Evolutionary conservation across 1,140 invertebrate species (phyloP), one percentile per base, ranked within the genome.

Genomic region (Meteorus sp.): DNA sequence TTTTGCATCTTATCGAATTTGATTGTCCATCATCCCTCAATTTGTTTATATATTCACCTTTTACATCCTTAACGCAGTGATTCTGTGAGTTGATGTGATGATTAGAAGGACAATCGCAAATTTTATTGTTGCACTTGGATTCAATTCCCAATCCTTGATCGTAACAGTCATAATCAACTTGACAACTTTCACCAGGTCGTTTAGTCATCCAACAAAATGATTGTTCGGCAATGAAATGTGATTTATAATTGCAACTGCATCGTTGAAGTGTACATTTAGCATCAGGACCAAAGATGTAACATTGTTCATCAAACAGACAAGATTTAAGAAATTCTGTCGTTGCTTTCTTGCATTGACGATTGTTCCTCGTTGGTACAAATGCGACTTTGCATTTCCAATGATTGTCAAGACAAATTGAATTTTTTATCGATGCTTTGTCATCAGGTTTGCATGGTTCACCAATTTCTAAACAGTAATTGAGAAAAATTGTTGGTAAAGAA

Each of bases 141-240:
- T 15, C 2, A 11, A n/a, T 13, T 44, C 20, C 1, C 39, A 37
- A 13, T 31, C 59, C 11, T 62, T 13, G 0, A 67, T n/a, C 3
- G 13, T 63, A 51, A 55, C 71, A 71, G 9, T 73, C 71, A 8
- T 50, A 4, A 1, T 70, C 33, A 3, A 5, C 6, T 3, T 33
- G 17, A 44, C 69, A 73, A n/a, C 0, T 39, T n/a, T 70, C 48
- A 0, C 27, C 44, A 3, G 71, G 20, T 11, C 61, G 51, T 20
- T 37, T 69, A 2, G 61, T 69, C 7, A 13, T 35, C 73, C 73
- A 76, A 35, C 73, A 76, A 43, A 70, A 73, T 1, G 56, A 35
- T 53, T 70, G 44, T 0, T 63, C 57, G 5, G 64, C 48, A 3
- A 65, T 37, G 13, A 60, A 72, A 6, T 68, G 71, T 50, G 56